Evolutionary conservation across 2,888 invertebrate species (phyloP), one percentile per base, ranked within the genome.

Genomic region (Gonocerus acuteangulatus): DNA sequence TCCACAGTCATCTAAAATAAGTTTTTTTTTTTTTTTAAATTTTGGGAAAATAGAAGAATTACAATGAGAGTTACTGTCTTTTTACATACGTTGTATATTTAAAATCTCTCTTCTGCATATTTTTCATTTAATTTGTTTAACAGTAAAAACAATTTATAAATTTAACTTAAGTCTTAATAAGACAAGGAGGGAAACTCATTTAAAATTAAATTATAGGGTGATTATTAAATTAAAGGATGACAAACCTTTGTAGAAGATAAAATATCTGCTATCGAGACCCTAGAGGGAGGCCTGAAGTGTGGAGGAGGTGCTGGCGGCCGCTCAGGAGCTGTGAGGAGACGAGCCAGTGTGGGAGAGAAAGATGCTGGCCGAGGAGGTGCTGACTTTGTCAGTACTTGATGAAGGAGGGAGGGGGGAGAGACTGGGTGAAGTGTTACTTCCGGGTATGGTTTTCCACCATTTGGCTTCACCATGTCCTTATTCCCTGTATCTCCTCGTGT

Each of bases 371-470:
- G 27, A 1, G 59, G 51, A 1, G 64, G 58, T 0, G 61, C 48
- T 19, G 66, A 60, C 48, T 68, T 68, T 32, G 68, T 68, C n/a
- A 68, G 62, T n/a, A 68, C 67, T 18, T 67, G 87, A 71, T 88
- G 88, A 2, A 89, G 78, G 52, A 88, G 74, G 0, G 87, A 87
- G 73, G 70, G 73, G 68, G 74, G 70, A 2, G 77, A 75, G 59
- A 88, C 87, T 0, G 88, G 87, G 71, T 87, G 82, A 18, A 88
- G 77, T 1, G 87, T 88, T 48, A 88, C 87, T 74, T 88, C 88
- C 0, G 87, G 87, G 75, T 87, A 87, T 52, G 82, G 84, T 32
- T 47, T 47, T 19, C 45, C 45, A 4, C 57, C 57, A 9, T 47
- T 57, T 6, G 57, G 27, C 45, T 47, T 47, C 21, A 6, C 47